Conservation (phyloP, 2,113 vertebrate genomes). For the Ochotona princeps region DNA sequence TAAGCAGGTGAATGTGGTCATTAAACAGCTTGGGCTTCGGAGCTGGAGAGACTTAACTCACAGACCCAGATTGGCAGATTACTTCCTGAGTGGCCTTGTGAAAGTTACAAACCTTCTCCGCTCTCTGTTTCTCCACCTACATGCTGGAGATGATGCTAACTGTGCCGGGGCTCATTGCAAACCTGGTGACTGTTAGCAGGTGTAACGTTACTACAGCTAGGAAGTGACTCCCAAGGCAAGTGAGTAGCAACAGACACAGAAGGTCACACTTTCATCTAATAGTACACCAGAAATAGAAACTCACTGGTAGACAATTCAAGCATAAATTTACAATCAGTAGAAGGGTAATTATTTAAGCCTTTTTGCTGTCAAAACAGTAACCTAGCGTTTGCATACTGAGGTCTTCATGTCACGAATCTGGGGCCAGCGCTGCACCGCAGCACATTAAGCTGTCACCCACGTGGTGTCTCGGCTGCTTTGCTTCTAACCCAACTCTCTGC, state of each 20-base stretch:
- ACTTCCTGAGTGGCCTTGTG: not conserved
- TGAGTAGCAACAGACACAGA: not conserved
- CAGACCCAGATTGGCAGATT: not conserved
- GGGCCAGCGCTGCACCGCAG: too few relatives aligned
- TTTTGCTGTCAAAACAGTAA: conserved; percentile 13
- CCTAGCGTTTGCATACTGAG: not conserved
- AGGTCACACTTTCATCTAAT: not conserved
- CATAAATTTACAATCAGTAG: not conserved
- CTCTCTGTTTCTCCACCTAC: conserved; percentile 12
- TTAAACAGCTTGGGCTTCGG: not conserved
- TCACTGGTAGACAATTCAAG: not conserved
- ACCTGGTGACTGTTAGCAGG: not conserved
- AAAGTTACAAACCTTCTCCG: not conserved
- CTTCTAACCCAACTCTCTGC: too few relatives aligned
- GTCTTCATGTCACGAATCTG: not conserved
- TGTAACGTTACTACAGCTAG: not conserved
- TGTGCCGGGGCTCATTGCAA: not conserved
- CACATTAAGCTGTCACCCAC: too few relatives aligned
- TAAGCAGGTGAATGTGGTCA: not conserved
- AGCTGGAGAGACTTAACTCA: not conserved
- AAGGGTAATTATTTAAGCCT: not conserved
- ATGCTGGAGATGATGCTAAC: not conserved
- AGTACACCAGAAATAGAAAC: not conserved
- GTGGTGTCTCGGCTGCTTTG: too few relatives aligned
- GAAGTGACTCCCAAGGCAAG: not conserved